Percentiles rank a stretch among this genome's conserved stretches.
These are phyloP conservation scores for Cylas formicarius DNA, from an alignment of 1,140 invertebrate genomes.

Conservation along the genomic window DNA sequence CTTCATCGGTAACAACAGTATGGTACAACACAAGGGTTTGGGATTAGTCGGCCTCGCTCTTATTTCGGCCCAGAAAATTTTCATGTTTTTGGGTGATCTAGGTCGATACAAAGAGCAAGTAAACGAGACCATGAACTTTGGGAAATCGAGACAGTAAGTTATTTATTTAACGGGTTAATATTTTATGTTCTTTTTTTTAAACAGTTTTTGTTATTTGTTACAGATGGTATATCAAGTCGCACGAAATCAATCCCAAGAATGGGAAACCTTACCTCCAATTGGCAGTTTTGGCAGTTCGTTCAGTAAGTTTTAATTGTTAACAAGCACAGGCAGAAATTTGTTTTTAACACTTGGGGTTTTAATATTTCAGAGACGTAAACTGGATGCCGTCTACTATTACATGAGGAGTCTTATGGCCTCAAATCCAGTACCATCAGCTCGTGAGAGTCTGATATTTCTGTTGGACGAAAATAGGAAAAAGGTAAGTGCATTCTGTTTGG, in stretches of 20 bases:
- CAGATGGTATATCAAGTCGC: conserved; percentile 86
- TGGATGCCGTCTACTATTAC: conserved; percentile 96
- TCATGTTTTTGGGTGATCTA: conserved; percentile 85
- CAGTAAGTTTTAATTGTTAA: conserved; percentile 57
- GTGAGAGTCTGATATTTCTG: conserved; percentile 77
- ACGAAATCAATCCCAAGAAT: conserved; percentile 90
- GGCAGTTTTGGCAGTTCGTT: conserved; percentile 83
- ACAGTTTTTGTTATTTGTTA: conserved; percentile 31
- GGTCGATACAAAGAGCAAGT: conserved; percentile 81
- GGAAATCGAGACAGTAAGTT: conserved; percentile 69
- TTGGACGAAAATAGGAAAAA: conserved; percentile 94
- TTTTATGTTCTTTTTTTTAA: conserved; percentile 7
- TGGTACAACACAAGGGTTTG: conserved; percentile 52
- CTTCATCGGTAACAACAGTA: conserved; percentile 50
- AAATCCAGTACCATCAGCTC: conserved; percentile 84
- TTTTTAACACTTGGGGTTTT: conserved; percentile 6
- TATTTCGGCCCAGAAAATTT: conserved; percentile 78
- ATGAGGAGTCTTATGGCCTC: conserved; percentile 91
- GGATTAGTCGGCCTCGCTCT: conserved; percentile 68
- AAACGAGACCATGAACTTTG: conserved; percentile 76
- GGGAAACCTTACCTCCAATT: conserved; percentile 91
- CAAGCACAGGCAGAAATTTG: conserved; percentile 2
- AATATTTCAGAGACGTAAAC: conserved; percentile 73
- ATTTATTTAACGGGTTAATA: background rate
- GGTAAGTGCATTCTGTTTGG: conserved; percentile 51